Base-by-base conservation (phyloP, 1,140 invertebrate species). In the Drosophila ercepeae region DNA sequence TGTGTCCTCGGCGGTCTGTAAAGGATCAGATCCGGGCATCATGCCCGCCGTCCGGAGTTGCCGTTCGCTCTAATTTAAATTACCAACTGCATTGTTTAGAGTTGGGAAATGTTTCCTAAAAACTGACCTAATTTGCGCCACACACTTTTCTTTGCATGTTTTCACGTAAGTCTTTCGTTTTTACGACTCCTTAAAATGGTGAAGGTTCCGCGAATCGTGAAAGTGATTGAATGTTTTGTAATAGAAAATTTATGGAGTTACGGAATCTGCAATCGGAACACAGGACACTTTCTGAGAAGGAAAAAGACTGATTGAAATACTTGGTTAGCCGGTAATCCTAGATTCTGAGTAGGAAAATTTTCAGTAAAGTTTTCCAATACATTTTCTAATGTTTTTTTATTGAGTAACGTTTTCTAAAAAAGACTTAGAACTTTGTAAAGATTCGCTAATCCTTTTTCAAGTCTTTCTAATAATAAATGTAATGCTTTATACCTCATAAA, bases 51-150 rank as follows among this genome's bases (percentile, higher is more conserved):
- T 34, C 70, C 52, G 39, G n/a, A 68, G 75, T 76, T 67, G 75
- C 73, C 75, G 51, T 29, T 53, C 76, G 82, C 82, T 82, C 82
- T 88, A 88, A 82, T 86, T 86, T 86, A 82, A 88, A 81, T 88
- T 61, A 44, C 54, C 45, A 51, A 54, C 23, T n/a, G 23, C 36
- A 55, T 78, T 83, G 75, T 78, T 55, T 60, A 55, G 32, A 45
- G 16, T 5, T 8, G 18, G 6, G 13, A 23, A 70, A 82, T 63
- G 49, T 67, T 88, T 86, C 29, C 77, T 88, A 88, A 86, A 86
- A 86, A 86, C 76, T 82, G 58, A 67, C 73, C 82, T 54, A 88
- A 63, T 86, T 86, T 86, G 55, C 67, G 67, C 81, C 50, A 32
- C 65, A 67, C 53, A 59, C 67, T 68, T 79, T 75, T 79, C 75